A percentile compares a stretch with the other conserved stretches of the same genome.
phyloP scores from a whole-genome alignment of 2,888 invertebrate species.

The Diabrotica balteata region DNA sequence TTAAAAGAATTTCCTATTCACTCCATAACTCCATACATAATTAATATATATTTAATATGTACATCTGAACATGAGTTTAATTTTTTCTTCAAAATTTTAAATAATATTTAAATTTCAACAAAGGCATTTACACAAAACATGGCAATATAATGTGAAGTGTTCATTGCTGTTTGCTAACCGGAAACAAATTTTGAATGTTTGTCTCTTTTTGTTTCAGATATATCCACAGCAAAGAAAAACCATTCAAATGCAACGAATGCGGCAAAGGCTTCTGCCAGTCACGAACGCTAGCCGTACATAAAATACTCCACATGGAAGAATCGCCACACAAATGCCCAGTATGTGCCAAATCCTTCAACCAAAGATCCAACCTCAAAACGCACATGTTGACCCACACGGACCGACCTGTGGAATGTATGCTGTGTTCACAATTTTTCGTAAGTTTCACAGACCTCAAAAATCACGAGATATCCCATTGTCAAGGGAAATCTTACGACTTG shows the following conservation, averaged over 20 bases:
- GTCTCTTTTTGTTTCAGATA: conserved; percentile 70
- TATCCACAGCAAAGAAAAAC: conserved; percentile 98
- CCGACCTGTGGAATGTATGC: conserved; percentile 56
- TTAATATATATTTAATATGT: too few species aligned
- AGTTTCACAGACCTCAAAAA: conserved; percentile 53
- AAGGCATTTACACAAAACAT: too few species aligned
- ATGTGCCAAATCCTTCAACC: conserved; percentile 89
- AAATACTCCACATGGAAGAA: conserved; percentile 91
- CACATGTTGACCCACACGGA: conserved; percentile 90
- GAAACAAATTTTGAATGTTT: too few species aligned
- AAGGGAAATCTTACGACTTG: conserved; percentile 16
- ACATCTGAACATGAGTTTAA: too few species aligned
- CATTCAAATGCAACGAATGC: conserved; percentile 95
- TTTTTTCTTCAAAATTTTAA: too few species aligned
- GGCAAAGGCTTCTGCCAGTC: conserved; percentile 99
- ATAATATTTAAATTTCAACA: too few species aligned
- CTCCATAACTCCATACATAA: too few species aligned
- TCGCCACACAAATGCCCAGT: conserved; percentile 92
- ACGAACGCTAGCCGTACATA: conserved; percentile 94
- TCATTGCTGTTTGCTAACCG: too few species aligned
- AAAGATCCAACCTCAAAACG: conserved; percentile 90
- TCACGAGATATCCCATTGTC: conserved; percentile 52
- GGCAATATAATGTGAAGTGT: too few species aligned
- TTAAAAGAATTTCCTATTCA: too few species aligned
- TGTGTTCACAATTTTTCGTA: conserved; percentile 54